Conservation (phyloP, 2,113 vertebrate species). For the Prionailurus viverrinus region DNA sequence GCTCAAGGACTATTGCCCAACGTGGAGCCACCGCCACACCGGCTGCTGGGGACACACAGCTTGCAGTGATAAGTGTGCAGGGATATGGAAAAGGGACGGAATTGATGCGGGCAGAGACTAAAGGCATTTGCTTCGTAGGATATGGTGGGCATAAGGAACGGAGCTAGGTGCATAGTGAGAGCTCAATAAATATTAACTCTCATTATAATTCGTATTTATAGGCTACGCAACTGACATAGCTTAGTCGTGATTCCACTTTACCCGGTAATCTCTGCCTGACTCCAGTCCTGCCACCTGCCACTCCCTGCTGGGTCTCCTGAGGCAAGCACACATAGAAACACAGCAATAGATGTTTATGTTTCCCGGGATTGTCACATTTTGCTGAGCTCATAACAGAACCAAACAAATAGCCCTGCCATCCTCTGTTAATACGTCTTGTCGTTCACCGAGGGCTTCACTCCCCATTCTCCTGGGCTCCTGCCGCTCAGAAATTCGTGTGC, state of each 20-base stretch:
- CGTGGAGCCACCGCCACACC: neutral
- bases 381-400: slow-evolving; percentile 67
- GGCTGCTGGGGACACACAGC: neutral
- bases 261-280: neutral
- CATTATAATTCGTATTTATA: neutral
- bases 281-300: neutral
- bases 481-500: neutral
- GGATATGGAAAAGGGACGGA: neutral
- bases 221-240: neutral
- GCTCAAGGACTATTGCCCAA: no score
- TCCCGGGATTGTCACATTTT: slow-evolving; percentile 73
- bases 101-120: neutral
- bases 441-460: neutral
- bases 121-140: accelerated
- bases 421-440: slow-evolving; percentile 3
- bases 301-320: slow-evolving; percentile 40
- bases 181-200: neutral
- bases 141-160: neutral
- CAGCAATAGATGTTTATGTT: slow-evolving; percentile 58
- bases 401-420: slow-evolving; percentile 67
- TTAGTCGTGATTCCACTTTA: neutral
- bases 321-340: slow-evolving; percentile 68
- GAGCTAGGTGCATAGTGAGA: accelerated
- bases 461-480: neutral
- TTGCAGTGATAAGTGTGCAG: neutral